These are phyloP conservation scores for Denticeps clupeoides DNA, from an alignment of 2,797 vertebrate genomes.

Conservation along the genomic window DNA sequence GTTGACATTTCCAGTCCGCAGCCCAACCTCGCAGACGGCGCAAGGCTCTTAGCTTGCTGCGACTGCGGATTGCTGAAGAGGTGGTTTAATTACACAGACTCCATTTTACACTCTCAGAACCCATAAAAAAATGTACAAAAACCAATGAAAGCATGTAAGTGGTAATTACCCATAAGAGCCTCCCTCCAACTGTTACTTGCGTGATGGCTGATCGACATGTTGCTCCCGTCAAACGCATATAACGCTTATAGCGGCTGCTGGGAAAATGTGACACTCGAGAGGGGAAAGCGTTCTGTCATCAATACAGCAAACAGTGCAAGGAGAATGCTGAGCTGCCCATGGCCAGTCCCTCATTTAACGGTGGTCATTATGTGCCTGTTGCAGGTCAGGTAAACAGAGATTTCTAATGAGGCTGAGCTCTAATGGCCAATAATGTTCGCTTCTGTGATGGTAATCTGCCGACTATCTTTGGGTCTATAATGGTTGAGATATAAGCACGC, in stretches of 20 bases:
- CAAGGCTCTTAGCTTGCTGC: slow-evolving; percentile 26
- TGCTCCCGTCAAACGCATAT: slow-evolving; percentile 30
- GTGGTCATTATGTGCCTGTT: slow-evolving; percentile 32
- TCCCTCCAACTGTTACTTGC: slow-evolving; percentile 32
- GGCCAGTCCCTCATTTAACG: no score
- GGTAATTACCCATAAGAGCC: slow-evolving; percentile 46
- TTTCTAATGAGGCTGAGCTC: slow-evolving; percentile 23
- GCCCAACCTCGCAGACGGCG: slow-evolving; percentile 24
- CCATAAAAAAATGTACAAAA: slow-evolving; percentile 32
- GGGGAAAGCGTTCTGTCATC: no score
- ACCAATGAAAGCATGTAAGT: slow-evolving; percentile 28
- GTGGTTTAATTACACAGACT: slow-evolving; percentile 47
- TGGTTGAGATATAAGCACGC: no score
- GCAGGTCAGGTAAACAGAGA: slow-evolving; percentile 36
- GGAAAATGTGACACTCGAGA: slow-evolving; percentile 34
- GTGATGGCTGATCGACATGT: slow-evolving; percentile 10
- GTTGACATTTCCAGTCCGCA: slow-evolving; percentile 42
- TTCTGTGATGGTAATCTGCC: slow-evolving; percentile 16
- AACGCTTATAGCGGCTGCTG: slow-evolving; percentile 10
- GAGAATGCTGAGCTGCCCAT: no score
- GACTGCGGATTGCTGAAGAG: slow-evolving; percentile 10
- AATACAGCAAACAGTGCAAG: no score
- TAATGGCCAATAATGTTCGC: slow-evolving; percentile 25
- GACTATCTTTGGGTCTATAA: no score
- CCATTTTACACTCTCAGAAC: slow-evolving; percentile 37